A percentile compares a stretch with the other conserved stretches of the same genome.
Evolutionary conservation across 2,797 vertebrate species (phyloP).

Genomic region (Falco peregrinus): DNA sequence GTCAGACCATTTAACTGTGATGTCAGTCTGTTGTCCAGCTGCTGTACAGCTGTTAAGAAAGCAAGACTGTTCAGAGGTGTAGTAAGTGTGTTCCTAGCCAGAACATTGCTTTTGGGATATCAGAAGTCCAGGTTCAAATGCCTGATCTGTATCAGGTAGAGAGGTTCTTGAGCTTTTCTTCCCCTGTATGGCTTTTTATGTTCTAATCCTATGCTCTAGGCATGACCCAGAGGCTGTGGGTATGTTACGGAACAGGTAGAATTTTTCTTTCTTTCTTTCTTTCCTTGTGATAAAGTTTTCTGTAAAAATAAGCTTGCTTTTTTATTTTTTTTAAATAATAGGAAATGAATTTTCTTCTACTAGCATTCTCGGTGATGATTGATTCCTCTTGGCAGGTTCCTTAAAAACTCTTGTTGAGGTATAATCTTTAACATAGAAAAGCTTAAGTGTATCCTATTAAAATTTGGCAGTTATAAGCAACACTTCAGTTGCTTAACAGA

Average conservation of each 20-base stretch:
- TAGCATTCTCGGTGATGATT: background rate
- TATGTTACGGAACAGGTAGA: background rate
- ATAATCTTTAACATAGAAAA: background rate
- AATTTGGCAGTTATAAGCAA: background rate
- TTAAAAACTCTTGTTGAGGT: background rate
- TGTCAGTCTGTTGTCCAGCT: background rate
- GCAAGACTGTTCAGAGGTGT: background rate
- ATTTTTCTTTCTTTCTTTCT: background rate
- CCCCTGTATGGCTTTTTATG: background rate
- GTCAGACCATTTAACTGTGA: background rate
- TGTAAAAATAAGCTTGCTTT: background rate
- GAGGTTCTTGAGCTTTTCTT: background rate
- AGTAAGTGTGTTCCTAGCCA: background rate
- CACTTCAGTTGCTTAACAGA: background rate
- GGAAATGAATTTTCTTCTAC: background rate
- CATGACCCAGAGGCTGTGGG: background rate
- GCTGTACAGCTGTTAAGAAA: background rate
- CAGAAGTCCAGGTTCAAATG: background rate
- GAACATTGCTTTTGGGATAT: background rate
- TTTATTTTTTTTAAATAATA: background rate
- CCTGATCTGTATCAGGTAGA: background rate
- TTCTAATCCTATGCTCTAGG: background rate
- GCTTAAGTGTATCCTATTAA: background rate
- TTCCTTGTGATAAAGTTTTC: background rate
- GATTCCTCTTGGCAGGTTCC: background rate